phyloP scores from a whole-genome alignment of 2,797 vertebrate species.

The Glossophaga mutica region DNA sequence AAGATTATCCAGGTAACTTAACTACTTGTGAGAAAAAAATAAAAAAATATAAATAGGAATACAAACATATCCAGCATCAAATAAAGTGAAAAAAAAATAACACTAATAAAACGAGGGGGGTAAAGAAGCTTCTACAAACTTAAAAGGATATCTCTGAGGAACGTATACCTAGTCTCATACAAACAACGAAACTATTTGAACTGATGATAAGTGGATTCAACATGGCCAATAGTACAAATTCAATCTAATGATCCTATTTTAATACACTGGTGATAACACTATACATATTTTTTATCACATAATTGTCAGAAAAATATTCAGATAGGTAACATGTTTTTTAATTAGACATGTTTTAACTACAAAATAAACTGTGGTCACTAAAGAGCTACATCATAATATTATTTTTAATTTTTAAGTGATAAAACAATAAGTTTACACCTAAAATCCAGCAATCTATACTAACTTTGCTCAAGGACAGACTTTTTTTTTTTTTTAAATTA shows the following conservation, averaged over 20 bases:
- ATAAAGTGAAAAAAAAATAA: background rate
- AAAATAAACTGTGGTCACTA: background rate
- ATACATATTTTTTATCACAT: background rate
- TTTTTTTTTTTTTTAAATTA: background rate
- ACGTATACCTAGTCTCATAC: background rate
- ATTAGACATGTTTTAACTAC: background rate
- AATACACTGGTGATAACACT: no score
- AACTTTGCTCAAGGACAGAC: background rate
- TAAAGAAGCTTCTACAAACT: background rate
- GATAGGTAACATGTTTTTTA: background rate
- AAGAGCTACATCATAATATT: background rate
- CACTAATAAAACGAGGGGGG: background rate
- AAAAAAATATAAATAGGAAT: background rate
- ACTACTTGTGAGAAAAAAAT: background rate
- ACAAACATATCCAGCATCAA: background rate
- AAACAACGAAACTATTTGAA: background rate
- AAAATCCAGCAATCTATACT: background rate
- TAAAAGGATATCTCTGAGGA: background rate
- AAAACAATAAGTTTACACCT: background rate
- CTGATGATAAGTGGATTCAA: background rate
- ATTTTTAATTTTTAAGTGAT: slow-evolving; percentile 8
- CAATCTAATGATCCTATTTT: background rate
- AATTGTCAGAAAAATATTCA: background rate
- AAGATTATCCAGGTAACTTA: background rate
- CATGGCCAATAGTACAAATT: background rate